Conservation (phyloP, 37 sponge, comb jelly and placozoan genomes). For the Ephydatia muelleri region DNA sequence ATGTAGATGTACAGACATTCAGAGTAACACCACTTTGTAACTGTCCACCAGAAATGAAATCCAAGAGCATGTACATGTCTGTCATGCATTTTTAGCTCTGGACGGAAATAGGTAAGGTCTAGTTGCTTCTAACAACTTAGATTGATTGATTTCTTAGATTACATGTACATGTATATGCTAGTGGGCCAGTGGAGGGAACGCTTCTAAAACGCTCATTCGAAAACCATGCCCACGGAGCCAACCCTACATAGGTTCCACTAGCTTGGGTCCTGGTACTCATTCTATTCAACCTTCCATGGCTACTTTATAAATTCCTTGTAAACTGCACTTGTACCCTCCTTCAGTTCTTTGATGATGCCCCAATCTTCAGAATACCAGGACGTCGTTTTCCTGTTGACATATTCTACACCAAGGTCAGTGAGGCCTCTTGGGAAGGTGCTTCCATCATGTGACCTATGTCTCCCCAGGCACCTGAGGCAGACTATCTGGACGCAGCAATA, state of each 20-base stretch:
- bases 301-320: not conserved
- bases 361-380: slow-evolving; percentile 98
- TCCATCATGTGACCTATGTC: not conserved
- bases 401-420: slow-evolving; percentile 90
- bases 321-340: not conserved
- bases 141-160: too few species aligned
- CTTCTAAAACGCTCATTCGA: too few species aligned
- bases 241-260: too few species aligned
- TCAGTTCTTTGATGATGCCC: slow-evolving; percentile 99
- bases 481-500: slow-evolving; percentile 94
- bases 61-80: not conserved
- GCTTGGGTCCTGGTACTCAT: too few species aligned
- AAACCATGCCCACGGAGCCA: too few species aligned
- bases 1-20: too few species aligned
- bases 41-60: too few species aligned
- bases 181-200: too few species aligned
- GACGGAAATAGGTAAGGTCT: too few species aligned
- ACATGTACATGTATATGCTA: not conserved
- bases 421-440: not conserved
- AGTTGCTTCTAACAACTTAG: too few species aligned
- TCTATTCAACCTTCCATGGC: not conserved
- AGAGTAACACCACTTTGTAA: too few species aligned
- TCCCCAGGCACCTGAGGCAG: slow-evolving; percentile 97
- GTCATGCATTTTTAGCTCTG: too few species aligned
- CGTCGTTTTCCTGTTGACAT: slow-evolving; percentile 97